Evolutionary conservation across 2,888 invertebrate species (phyloP), one percentile per base, ranked within the genome.

Genomic region (Monoplex corrugatus): DNA sequence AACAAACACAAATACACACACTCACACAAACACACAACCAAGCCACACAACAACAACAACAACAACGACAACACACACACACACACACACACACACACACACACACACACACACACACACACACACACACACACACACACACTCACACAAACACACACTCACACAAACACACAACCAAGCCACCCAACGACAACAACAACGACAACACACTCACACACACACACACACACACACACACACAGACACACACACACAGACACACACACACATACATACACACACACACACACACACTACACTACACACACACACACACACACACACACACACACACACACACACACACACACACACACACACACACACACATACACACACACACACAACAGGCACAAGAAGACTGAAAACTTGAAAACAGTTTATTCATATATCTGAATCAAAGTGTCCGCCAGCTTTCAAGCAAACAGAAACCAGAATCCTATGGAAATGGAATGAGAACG

Each of bases 1-100:
- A 16, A 85, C 45, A 75, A 32, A 38, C 75, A 75, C 38, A 75
- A 32, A 38, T 38, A 75, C 75, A 38, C 75, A 75, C 75, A 75
- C 75, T 35, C 75, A 75, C 38, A 75, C 75, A 75, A 8, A 32
- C 38, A 38, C 38, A 35, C 38, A 75, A 32, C 0, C 0, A 38
- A 16, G 19, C 38, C 32, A 28, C 45, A 44, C 82, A 43, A 10
- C 2, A n/a, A 80, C 44, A 43, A 8, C 23, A 23, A 32, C 44
- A 82, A 32, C 2, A 0, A 23, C 35, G 43, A 82, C 43, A 82
- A 82, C 45, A 82, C 43, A 82, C 44, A n/a, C 82, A 80, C 78
- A 43, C 78, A 80, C 78, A 28, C 78, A 43, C 78, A 6, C 78
- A 43, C 78, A 23, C 78, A 43, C 78, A 23, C 78, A 40, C 40